Evolutionary conservation across 2,113 vertebrate genomes (phyloP).

Genomic region (Chlorodrepanis virens): DNA sequence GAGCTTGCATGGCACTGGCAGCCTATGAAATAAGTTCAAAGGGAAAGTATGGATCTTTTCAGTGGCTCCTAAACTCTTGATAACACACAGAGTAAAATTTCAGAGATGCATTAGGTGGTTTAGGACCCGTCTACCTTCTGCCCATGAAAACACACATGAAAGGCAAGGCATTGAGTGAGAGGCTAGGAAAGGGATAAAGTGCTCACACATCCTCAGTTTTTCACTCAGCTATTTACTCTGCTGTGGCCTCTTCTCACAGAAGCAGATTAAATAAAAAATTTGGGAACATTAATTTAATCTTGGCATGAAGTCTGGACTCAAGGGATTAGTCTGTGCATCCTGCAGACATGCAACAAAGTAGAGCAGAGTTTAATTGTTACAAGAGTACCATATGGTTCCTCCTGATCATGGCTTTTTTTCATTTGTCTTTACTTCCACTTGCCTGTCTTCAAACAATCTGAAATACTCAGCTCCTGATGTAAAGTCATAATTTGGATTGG

Average conservation of each 20-base stretch:
- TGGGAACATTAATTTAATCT: slow-evolving; percentile 37
- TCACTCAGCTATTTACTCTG: not conserved
- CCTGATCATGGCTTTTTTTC: not conserved
- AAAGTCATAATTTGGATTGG: not conserved
- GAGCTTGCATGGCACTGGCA: not conserved
- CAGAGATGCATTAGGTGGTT: not conserved
- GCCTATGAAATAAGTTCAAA: not conserved
- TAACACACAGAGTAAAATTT: not conserved
- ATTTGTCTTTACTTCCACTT: not conserved
- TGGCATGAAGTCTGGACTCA: slow-evolving; percentile 18
- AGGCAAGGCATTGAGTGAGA: not conserved
- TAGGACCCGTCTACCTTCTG: not conserved
- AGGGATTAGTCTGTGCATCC: slow-evolving; percentile 36
- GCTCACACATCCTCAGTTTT: not conserved
- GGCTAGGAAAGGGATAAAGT: not conserved
- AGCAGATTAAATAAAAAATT: slow-evolving; percentile 34
- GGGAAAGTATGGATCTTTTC: not conserved
- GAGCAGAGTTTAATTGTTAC: slow-evolving; percentile 29
- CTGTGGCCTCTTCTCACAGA: not conserved
- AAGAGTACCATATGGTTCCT: slow-evolving; percentile 23
- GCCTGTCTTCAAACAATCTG: not conserved
- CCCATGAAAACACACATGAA: not conserved
- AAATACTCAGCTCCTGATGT: not conserved
- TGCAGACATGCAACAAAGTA: not conserved
- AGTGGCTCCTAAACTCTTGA: not conserved